Base-by-base conservation (phyloP, 2,113 vertebrate genomes). In the Petromus typicus region DNA sequence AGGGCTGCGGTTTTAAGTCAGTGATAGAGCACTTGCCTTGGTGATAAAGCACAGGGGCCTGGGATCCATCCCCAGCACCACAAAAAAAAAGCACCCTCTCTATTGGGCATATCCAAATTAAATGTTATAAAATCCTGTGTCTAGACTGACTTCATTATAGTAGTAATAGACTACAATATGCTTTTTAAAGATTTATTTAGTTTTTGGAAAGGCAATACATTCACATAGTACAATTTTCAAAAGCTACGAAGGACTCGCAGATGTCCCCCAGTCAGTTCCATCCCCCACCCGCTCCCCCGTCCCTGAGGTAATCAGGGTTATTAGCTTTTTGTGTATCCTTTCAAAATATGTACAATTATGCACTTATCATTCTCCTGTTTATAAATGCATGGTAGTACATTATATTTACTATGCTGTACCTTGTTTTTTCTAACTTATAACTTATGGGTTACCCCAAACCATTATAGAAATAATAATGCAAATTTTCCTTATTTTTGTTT, bases 191-290 rank as follows among this genome's bases (percentile, higher is more conserved):
- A 84, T 97, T 96, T 93, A 93, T 95, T 96, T 92, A 51, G 66
- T 92, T 89, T 78, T 84, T 93, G 86, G 93, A 93, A 97, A 90
- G 81, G 37, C 56, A 90, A 63, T 37, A 94, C 66, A 91, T 84
- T 85, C 87, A 96, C 64, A 93, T 25, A 94, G 76, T 87, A 88
- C 14, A 85, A 87, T 81, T 95, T 97, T 85, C 81, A 43, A 90
- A 95, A 89, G 56, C 79, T 95, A 90, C 83, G 54, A 94, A 94
- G 25, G 66, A 90, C 84, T 96, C 43, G 95, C 23, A 92, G 59
- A 40, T 90, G 17, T 90, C 59, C 92, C 54, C 54, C 78, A 86
- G 54, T 71, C 51, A 63, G 16, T 79, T 92, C 48, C 67, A 93
- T 79, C 23, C 56, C 66, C 43, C 32, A 34, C 56, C 34, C 79